Percentiles rank a stretch among this genome's conserved stretches.
Evolutionary conservation across 1,140 invertebrate species (phyloP).

Genomic region (Tenebrio molitor): DNA sequence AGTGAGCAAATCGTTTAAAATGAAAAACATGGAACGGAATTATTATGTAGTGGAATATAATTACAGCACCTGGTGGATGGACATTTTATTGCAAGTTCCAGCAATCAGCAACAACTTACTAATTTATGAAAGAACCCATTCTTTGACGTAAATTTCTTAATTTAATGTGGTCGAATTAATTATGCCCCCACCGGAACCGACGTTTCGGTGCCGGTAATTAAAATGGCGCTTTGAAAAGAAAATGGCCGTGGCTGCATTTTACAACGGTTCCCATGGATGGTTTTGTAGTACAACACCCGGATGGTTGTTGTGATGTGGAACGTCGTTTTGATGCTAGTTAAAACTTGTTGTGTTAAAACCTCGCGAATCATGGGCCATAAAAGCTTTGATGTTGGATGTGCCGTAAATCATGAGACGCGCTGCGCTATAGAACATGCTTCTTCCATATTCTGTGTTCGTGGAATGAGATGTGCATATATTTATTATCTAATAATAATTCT

Average conservation of each 20-base stretch:
- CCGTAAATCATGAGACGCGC: conserved; percentile 36
- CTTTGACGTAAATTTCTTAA: conserved; percentile 14
- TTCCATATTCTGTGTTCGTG: conserved; percentile 23
- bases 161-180: conserved; percentile 4
- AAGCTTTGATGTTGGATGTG: conserved; percentile 34
- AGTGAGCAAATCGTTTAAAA: no score
- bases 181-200: not conserved
- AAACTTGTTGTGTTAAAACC: conserved; percentile 39
- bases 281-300: conserved; percentile 26
- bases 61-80: no score
- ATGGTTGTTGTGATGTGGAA: conserved; percentile 37
- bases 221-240: conserved; percentile 33
- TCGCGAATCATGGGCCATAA: conserved; percentile 33
- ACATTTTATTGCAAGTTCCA: no score
- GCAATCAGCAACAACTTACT: no score
- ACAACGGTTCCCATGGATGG: conserved; percentile 32
- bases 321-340: conserved; percentile 36
- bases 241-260: conserved; percentile 12
- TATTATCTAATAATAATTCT: conserved; percentile 39
- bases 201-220: conserved; percentile 4
- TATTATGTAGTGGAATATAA: no score
- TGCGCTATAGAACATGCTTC: conserved; percentile 26
- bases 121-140: not conserved
- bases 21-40: no score
- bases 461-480: conserved; percentile 32